Evolutionary conservation across 2,797 vertebrate genomes (phyloP), one percentile per base, ranked within the genome.

Genomic region (Telmatherina bonti): DNA sequence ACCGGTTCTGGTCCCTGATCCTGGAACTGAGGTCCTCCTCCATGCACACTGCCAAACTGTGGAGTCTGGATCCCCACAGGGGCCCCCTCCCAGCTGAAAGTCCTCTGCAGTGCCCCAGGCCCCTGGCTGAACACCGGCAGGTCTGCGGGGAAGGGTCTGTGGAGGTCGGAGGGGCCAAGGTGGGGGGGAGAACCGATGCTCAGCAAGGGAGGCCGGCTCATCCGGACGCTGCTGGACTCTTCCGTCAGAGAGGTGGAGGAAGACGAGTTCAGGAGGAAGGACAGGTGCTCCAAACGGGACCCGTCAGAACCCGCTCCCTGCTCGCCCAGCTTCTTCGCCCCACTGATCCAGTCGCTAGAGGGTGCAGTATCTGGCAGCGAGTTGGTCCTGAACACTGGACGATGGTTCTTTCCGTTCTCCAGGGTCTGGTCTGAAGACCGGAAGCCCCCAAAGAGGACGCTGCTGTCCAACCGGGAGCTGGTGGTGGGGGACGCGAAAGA

Each of bases 391-490:
- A 3, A 80, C 51, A 89, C 0, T 0, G 70, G 16, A 0, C 68
- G 88, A 1, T 80, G 52, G 53, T 22, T 2, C 5, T 12, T 74
- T 29, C 72, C 70, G 2, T 88, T 93, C n/a, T 94, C 92, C 36
- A 7, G 2, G 0, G 15, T 36, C 56, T 67, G 73, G 31, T 91
- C 91, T 9, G 82, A 0, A 0, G 78, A 67, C 53, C 86, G 81
- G 52, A 93, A 92, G 81, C 74, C 89, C 24, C 94, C 84, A 58
- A 97, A 98, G 76, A 99, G 93, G 70, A 97, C 29, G 4, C 97
- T 98, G 84, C 88, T 94, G 58, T 96, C 95, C 9, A 99, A 91
- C 1, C 97, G 96, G 0, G 98, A 98, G 81, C 90, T 70, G 36
- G 22, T 70, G 83, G 22, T 70, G 83, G 60, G 24, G 53, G 0